Evolutionary conservation across 2,113 vertebrate species (phyloP), one percentile per base, ranked within the genome.

Genomic region (Nansenia antarctica): DNA sequence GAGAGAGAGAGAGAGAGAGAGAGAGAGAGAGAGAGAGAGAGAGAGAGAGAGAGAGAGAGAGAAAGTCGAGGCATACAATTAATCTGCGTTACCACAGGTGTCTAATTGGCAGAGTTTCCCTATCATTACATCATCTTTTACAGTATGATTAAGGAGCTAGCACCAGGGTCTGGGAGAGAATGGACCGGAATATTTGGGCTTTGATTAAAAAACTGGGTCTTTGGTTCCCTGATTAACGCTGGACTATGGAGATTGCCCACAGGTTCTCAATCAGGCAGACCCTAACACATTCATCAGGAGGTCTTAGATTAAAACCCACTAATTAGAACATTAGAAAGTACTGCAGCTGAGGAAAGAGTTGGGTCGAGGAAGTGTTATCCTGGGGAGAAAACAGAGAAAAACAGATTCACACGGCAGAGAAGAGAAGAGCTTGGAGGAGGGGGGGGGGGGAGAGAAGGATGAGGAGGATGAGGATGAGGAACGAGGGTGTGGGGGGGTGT

Each of bases 91-190:
- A 80, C 72, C 32, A 72, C 78, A 78, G 76, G 83, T 82, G 78
- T 80, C 69, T 86, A 86, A 87, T 87, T 85, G 74, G 67, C 69
- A 62, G 76, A 61, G 70, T 87, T 87, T 88, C 79, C 78, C 62
- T 80, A 53, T 79, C 74, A 65, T 87, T 89, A 79, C 86, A 83
- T 89, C 81, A 88, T 71, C 73, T 82, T n/a, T 67, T 55, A 49
- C 71, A 62, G 67, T 72, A 73, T 81, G 79, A 82, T 84, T 84
- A 78, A 76, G 69, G 69, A 77, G 77, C 69, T 72, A 31, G 45
- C 70, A 61, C 62, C 75, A 77, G 78, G 76, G 66, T 79, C 67
- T 75, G 14, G 2, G 29, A 52, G 62, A 66, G 72, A 80, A 64
- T 69, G 79, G 72, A 73, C 53, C 64, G 65, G 82, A 87, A 80